Base-by-base conservation (phyloP, 2,113 vertebrate genomes). In the Sinocyclocheilus rhinocerous region DNA sequence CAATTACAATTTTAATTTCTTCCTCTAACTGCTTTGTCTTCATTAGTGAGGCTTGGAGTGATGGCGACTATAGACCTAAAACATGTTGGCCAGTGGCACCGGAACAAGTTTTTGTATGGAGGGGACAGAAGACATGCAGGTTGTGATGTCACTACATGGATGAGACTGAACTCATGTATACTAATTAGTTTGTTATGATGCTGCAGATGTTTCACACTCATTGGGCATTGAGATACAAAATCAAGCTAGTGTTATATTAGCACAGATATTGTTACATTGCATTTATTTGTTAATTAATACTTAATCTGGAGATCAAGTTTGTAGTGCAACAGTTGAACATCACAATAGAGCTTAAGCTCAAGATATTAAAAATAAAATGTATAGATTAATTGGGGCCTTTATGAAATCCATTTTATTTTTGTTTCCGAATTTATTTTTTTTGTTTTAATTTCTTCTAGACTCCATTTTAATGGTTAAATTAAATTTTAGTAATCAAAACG, bases 1-100 rank as follows among this genome's bases (percentile, higher is more conserved):
- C 88, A 90, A 92, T 92, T 91, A 92, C 86, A 91, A 86, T 87
- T 91, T 91, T 90, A 92, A 91, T 92, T 90, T 86, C 73, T 84
- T 76, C 70, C 76, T 81, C 84, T 86, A 61, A 85, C 87, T 82
- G 87, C 57, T 90, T 88, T 55, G 72, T 91, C 90, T 93, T 89
- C 87, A 91, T 92, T 93, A 91, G 88, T 76, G 4, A 55, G 88
- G 90, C 69, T 85, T 82, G 24, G 26, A 67, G 80, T 88, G 72
- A 90, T 77, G 55, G 39, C 0, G 45, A 48, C 18, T 75, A 6
- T 36, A 72, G 69, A 20, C 45, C 16, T 29, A 45, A 42, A 45
- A 65, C 65, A 48, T 84, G 81, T 72, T 48, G 9, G 50, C 36
- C 73, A 50, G 42, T 26, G n/a, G 50, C 26, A 55, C 76, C 4